Conservation (phyloP, 2,888 invertebrate species). For the Tuta absoluta region DNA sequence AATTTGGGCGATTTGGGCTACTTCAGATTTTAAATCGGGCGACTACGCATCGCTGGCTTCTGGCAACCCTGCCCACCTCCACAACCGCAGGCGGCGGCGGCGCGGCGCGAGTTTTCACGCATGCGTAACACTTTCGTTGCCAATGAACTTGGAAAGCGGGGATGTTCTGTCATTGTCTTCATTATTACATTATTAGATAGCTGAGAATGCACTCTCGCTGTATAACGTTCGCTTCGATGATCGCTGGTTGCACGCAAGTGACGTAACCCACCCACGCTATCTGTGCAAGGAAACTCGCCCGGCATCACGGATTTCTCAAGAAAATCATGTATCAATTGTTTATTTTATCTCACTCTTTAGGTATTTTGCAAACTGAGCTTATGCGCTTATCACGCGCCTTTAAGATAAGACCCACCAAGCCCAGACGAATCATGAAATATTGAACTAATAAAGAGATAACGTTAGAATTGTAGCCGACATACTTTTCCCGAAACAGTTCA, state of each 20-base stretch:
- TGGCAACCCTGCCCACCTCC: no score
- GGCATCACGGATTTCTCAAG: background rate
- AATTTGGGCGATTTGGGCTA: no score
- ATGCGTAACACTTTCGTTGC: conserved; percentile 77
- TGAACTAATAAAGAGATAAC: no score
- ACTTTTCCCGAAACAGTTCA: no score
- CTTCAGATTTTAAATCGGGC: no score
- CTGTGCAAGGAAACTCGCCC: conserved; percentile 25
- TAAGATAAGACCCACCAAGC: no score
- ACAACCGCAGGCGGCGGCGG: conserved; percentile 43
- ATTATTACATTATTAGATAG: conserved; percentile 68
- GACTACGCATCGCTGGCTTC: no score
- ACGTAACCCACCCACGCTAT: conserved; percentile 52
- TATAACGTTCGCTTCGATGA: conserved; percentile 51
- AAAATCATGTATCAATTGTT: no score
- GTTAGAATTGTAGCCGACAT: no score
- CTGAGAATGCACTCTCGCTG: conserved; percentile 77
- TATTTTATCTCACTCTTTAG: background rate
- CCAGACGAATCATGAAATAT: no score
- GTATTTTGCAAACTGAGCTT: no score
- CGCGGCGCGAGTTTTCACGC: conserved; percentile 73
- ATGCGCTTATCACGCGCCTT: no score
- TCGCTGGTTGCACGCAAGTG: conserved; percentile 57
- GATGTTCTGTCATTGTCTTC: conserved; percentile 73
- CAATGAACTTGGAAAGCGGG: conserved; percentile 81